Base-by-base conservation (phyloP, 2,888 invertebrate species). In the Lochmaea capreae region DNA sequence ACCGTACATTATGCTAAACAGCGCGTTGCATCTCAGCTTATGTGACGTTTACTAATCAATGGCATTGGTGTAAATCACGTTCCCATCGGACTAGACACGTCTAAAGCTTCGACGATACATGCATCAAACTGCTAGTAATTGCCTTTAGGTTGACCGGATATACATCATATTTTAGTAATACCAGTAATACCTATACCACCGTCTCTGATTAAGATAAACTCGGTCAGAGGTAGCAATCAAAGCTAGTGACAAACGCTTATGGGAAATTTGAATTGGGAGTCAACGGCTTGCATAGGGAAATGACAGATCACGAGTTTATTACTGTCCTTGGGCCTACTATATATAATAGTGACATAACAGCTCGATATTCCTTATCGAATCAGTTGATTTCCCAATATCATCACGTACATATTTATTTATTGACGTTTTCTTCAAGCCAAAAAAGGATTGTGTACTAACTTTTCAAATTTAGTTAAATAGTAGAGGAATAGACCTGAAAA, bases 1-100 rank as follows among this genome's bases (percentile, higher is more conserved):
- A 85, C 81, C 82, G 81, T 81, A 82, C 85, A 85, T 86, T 86
- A 86, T 86, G 85, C 84, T 86, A 85, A 86, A 86, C 83, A 85
- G 82, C 78, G 81, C 82, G 79, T 80, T 78, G 82, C 83, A 83
- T 85, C 84, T 85, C 85, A 82, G 84, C 82, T 83, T 84, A 83
- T 84, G 83, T 86, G 85, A 83, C 85, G 78, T 84, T 80, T 80
- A 80, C 83, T 86, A 86, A 86, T 86, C 85, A 86, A 85, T 84
- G 84, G 82, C 82, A 82, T 81, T 79, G 84, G 82, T 82, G 84
- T 86, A 86, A 86, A 86, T 86, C 85, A 86, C 85, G 83, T 84
- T 85, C 84, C 85, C 84, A 80, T 77, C 78, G 84, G 85, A 81
- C 82, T 79, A 81, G 79, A 81, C 84, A 83, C 82, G 83, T 83